phyloP scores from a whole-genome alignment of 2,113 vertebrate genomes.

The Oxyura jamaicensis region DNA sequence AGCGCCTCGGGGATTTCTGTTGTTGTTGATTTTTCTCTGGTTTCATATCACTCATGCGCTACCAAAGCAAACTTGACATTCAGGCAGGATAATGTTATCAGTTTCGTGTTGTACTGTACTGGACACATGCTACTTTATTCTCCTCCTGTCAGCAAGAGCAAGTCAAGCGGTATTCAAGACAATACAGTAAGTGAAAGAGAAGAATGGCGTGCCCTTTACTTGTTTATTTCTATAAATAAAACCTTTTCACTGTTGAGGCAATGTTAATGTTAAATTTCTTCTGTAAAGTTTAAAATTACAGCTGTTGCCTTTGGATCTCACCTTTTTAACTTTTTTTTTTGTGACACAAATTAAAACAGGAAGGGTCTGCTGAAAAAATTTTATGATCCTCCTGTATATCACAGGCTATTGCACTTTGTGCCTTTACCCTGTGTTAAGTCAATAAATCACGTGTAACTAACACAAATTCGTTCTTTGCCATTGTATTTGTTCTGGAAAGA shows the following conservation, averaged over 20 bases:
- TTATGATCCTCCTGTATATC: background rate
- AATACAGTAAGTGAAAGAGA: background rate
- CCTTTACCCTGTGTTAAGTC: background rate
- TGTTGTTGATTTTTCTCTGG: background rate
- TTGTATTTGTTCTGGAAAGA: background rate
- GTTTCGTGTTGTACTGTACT: conserved; percentile 45
- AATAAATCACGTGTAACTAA: background rate
- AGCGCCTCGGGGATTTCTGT: background rate
- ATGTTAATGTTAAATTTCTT: background rate
- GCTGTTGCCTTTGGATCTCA: background rate
- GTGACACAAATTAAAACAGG: too few species aligned
- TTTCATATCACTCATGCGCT: conserved; percentile 1
- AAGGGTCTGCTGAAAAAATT: background rate
- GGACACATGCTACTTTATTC: background rate
- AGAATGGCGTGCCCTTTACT: background rate
- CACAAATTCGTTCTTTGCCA: background rate
- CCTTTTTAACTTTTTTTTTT: background rate
- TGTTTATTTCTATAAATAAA: background rate
- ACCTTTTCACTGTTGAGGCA: background rate
- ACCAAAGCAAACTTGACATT: conserved; percentile 40
- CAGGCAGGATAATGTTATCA: conserved; percentile 42
- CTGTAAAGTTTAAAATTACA: background rate
- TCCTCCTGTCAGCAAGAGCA: conserved; percentile 6
- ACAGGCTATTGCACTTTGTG: background rate
- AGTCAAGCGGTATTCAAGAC: background rate